Conservation (phyloP, 2,888 invertebrate genomes). For the Drosophila nr. medialis region DNA sequence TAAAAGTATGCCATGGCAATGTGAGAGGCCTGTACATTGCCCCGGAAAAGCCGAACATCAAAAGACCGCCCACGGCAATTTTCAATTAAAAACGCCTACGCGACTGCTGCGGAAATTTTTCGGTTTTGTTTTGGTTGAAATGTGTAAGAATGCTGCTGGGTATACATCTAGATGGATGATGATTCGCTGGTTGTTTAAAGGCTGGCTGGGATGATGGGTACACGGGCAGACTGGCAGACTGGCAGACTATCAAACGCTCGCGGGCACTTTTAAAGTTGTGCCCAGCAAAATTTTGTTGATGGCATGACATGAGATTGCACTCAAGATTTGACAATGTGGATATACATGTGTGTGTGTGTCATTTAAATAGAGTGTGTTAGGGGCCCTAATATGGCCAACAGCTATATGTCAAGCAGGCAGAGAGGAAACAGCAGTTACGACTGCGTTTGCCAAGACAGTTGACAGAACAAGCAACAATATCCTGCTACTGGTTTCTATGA, state of each 20-base stretch:
- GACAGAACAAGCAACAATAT: constrained; percentile 9
- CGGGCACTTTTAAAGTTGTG: constrained; percentile 56
- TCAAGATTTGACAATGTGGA: constrained; percentile 56
- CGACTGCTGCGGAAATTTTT: constrained; percentile 32
- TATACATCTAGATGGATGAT: neutral
- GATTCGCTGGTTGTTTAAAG: neutral
- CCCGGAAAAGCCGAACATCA: constrained; percentile 53
- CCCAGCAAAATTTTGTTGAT: constrained; percentile 38
- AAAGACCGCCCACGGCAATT: constrained; percentile 74
- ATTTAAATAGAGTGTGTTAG: constrained; percentile 3
- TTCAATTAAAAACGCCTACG: constrained; percentile 77
- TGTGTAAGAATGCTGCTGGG: constrained; percentile 38
- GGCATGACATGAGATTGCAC: constrained; percentile 72
- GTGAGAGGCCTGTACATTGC: constrained; percentile 9
- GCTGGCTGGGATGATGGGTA: neutral
- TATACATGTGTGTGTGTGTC: neutral
- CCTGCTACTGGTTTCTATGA: neutral
- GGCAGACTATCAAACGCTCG: constrained; percentile 12
- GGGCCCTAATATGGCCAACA: constrained; percentile 37
- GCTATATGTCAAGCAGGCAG: constrained; percentile 66
- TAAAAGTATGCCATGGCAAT: constrained; percentile 50
- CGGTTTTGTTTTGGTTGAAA: constrained; percentile 16
- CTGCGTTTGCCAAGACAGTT: constrained; percentile 15
- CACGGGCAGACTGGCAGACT: neutral
- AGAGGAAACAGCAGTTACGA: neutral